Percentiles rank a stretch among this genome's conserved stretches.
These are phyloP conservation scores for Semibalanus balanoides DNA, from an alignment of 1,140 invertebrate species.

Conservation along the genomic window DNA sequence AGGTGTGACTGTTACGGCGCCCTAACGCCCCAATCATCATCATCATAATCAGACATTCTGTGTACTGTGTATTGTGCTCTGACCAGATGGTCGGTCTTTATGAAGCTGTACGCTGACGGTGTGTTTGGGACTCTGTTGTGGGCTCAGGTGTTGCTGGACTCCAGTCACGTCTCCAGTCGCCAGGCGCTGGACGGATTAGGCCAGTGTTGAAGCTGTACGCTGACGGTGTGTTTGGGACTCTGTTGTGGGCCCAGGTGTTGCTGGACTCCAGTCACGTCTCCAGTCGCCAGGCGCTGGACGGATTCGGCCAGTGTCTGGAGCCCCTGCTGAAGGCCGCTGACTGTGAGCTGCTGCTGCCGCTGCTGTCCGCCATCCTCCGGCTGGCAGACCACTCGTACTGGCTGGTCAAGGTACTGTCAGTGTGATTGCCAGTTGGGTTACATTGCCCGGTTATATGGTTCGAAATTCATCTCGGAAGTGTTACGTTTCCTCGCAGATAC, in stretches of 20 bases:
- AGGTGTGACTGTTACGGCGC: too few relatives aligned
- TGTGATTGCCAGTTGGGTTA: too few relatives aligned
- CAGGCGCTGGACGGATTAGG: conserved; percentile 42
- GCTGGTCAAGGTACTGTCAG: conserved; percentile 58
- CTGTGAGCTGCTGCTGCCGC: conserved; percentile 32
- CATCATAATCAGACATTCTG: too few relatives aligned
- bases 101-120: conserved; percentile 44
- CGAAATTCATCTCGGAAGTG: too few relatives aligned
- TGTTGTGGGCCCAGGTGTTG: neutral
- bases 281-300: conserved; percentile 45
- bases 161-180: conserved; percentile 51
- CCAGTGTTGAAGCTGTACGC: conserved; percentile 40
- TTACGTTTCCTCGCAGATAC: too few relatives aligned
- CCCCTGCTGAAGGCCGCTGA: conserved; percentile 44
- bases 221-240: conserved; percentile 25
- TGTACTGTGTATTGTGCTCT: too few relatives aligned
- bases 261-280: conserved; percentile 50
- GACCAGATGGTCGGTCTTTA: too few relatives aligned
- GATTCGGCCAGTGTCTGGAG: conserved; percentile 41
- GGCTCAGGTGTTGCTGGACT: conserved; percentile 32
- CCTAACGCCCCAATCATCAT: too few relatives aligned
- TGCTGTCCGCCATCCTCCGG: conserved; percentile 46
- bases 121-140: too few relatives aligned
- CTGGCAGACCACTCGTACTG: conserved; percentile 65
- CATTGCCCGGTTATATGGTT: too few relatives aligned